Base-by-base conservation (phyloP, 1,140 invertebrate species). In the Sycophila sp. region DNA sequence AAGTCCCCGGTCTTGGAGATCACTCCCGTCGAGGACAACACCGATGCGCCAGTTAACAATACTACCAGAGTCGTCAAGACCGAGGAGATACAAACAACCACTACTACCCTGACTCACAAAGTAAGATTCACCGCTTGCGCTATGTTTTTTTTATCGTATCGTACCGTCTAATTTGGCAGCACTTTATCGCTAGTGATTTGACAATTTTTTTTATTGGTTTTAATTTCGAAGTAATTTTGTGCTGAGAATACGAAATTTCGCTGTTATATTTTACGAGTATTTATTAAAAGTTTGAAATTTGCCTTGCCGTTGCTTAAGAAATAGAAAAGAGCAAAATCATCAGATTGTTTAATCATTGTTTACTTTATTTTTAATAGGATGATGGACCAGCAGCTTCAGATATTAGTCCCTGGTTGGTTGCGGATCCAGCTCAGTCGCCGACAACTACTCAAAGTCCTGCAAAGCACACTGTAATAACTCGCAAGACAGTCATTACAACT, bases 401-500 rank as follows among this genome's bases (percentile, higher is more conserved):
- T 89, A 86, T 89, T 38, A 89, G 93, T 60, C 93, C 93, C 5
- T 94, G 94, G 94, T 85, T 94, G 65, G 93, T 94, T 8, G 91
- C 91, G 17, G 85, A 86, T 64, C 91, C 92, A 56, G 90, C 92
- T 73, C 87, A 88, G 40, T 77, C 85, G 10, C 81, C 84, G 24
- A 73, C 80, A 17, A 87, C 90, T 13, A 89, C 90, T 63, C 89
- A 90, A 63, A 88, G 89, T 5, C 89, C 90, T 67, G 88, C 89
- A 60, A 90, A 89, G 55, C 90, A 91, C 77, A 90, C 90, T 59
- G 87, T 91, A 72, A 92, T 94, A 67, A 91, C 92, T 63, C 88
- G 92, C 73, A 94, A 94, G 87, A 93, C 93, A 69, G 93, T 94
- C 75, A 94, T 94, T 72, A 94, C 93, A 71, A 94, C 93, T 71